These are phyloP conservation scores for Acrobasis consociella DNA, from an alignment of 2,888 invertebrate species.

Conservation along the genomic window DNA sequence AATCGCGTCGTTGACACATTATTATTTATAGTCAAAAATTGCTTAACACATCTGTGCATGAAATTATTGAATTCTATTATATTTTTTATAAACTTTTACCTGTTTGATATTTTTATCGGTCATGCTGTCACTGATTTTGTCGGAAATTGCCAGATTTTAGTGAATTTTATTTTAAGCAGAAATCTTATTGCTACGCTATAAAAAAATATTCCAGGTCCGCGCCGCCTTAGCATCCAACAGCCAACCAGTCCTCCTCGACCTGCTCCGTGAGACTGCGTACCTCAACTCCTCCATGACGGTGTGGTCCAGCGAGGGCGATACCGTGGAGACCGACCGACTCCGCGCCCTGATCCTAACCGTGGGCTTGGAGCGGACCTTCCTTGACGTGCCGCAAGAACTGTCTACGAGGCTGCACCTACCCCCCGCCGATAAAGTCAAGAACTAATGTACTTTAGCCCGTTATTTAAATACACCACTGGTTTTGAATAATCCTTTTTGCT, in stretches of 20 bases:
- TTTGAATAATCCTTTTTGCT: not conserved
- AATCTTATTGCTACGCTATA: not conserved
- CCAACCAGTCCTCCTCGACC: conserved; percentile 79
- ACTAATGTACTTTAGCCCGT: conserved; percentile 42
- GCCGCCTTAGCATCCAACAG: conserved; percentile 85
- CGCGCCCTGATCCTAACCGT: conserved; percentile 85
- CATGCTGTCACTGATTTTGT: no score
- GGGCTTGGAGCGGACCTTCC: conserved; percentile 86
- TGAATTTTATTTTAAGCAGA: no score
- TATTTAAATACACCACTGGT: not conserved
- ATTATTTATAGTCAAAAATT: no score
- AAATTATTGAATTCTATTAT: no score
- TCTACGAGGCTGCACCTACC: conserved; percentile 76
- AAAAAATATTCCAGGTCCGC: conserved; percentile 54
- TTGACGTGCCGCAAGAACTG: conserved; percentile 89
- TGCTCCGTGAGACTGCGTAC: conserved; percentile 79
- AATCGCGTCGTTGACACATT: no score
- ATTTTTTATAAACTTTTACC: no score
- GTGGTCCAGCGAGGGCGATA: conserved; percentile 88
- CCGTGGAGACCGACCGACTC: conserved; percentile 85
- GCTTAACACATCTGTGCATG: no score
- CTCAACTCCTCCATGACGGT: conserved; percentile 88
- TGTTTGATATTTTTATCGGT: no score
- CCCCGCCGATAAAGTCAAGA: conserved; percentile 52
- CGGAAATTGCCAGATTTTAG: not conserved